phyloP scores from a whole-genome alignment of 2,888 invertebrate species.

The Tinea pellionella region DNA sequence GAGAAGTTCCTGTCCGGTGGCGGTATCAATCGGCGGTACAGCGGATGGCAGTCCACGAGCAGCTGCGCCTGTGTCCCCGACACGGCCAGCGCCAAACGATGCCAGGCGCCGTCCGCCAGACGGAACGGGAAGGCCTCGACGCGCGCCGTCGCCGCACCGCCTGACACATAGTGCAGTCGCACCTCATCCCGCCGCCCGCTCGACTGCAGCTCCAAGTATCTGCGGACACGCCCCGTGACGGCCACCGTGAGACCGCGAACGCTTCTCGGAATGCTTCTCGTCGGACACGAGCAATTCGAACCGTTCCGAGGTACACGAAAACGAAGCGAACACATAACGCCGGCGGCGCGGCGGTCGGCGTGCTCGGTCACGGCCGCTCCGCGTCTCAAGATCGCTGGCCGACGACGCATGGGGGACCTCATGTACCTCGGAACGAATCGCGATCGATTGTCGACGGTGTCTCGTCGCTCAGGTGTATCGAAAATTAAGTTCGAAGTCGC shows the following conservation, averaged over 20 bases:
- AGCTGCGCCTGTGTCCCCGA: slow-evolving; percentile 87
- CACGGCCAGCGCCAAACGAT: slow-evolving; percentile 85
- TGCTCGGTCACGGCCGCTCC: slow-evolving; percentile 53
- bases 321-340: slow-evolving; percentile 61
- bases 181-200: slow-evolving; percentile 89
- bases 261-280: slow-evolving; percentile 29
- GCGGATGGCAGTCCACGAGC: slow-evolving; percentile 87
- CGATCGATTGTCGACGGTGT: slow-evolving; percentile 49
- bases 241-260: slow-evolving; percentile 11
- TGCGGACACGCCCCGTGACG: slow-evolving; percentile 38
- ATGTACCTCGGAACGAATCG: slow-evolving; percentile 71
- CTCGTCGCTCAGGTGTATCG: slow-evolving; percentile 18
- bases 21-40: slow-evolving; percentile 83
- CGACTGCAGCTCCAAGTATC: slow-evolving; percentile 92
- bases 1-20: slow-evolving; percentile 83
- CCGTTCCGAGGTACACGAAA: slow-evolving; percentile 70
- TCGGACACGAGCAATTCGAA: slow-evolving; percentile 38
- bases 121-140: slow-evolving; percentile 90
- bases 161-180: slow-evolving; percentile 83
- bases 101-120: slow-evolving; percentile 90
- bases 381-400: slow-evolving; percentile 71
- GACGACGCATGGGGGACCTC: slow-evolving; percentile 51
- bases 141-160: slow-evolving; percentile 68
- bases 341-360: slow-evolving; percentile 43
- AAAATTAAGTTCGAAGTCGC: slow-evolving; percentile 17